Evolutionary conservation across 2,888 invertebrate genomes (phyloP).

Genomic region (Syrphus vitripennis): DNA sequence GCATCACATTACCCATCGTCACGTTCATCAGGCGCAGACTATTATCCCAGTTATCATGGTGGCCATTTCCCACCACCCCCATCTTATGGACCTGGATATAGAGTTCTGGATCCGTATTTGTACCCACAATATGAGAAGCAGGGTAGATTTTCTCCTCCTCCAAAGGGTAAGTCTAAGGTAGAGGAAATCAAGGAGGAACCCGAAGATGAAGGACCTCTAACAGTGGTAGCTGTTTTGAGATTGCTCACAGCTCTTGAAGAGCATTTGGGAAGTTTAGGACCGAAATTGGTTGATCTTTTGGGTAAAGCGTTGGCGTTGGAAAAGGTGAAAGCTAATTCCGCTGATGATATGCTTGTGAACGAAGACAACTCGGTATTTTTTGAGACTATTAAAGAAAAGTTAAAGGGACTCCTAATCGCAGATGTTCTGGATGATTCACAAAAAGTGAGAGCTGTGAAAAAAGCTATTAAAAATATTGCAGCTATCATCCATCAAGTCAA

Average conservation of each 20-base stretch:
- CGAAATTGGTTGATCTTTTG: slow-evolving; percentile 89
- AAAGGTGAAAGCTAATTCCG: slow-evolving; percentile 87
- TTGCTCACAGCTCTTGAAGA: slow-evolving; percentile 91
- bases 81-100: slow-evolving; percentile 74
- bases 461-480: slow-evolving; percentile 89
- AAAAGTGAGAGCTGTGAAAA: slow-evolving; percentile 88
- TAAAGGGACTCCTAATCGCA: slow-evolving; percentile 89
- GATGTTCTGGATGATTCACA: slow-evolving; percentile 83
- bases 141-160: slow-evolving; percentile 74
- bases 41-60: slow-evolving; percentile 60
- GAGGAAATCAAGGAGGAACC: slow-evolving; percentile 77
- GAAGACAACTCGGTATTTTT: slow-evolving; percentile 89
- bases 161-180: slow-evolving; percentile 71
- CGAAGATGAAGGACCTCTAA: slow-evolving; percentile 82
- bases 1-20: slow-evolving; percentile 43
- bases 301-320: slow-evolving; percentile 90
- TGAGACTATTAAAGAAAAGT: slow-evolving; percentile 92
- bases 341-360: slow-evolving; percentile 87
- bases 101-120: slow-evolving; percentile 77
- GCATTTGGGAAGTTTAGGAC: slow-evolving; percentile 91
- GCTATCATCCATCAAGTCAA: slow-evolving; percentile 87
- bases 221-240: slow-evolving; percentile 86
- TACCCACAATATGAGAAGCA: slow-evolving; percentile 78
- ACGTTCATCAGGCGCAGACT: slow-evolving; percentile 46
- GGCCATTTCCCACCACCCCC: slow-evolving; percentile 61